Base-by-base conservation (phyloP, 2,113 vertebrate genomes). In the Mohoua ochrocephala region DNA sequence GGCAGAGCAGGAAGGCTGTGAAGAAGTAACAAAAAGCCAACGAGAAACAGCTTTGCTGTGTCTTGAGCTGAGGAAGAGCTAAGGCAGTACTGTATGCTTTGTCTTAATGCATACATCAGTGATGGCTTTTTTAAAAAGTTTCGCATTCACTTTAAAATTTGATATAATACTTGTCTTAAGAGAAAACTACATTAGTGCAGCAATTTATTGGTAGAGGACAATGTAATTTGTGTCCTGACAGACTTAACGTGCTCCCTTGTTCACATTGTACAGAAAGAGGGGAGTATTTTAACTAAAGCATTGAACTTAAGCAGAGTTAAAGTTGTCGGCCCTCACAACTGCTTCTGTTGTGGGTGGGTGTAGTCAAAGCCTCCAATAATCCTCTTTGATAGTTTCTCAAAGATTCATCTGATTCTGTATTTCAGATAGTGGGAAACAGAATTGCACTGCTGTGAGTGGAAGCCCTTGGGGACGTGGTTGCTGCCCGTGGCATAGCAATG, bases 401-500 rank as follows among this genome's bases (percentile, higher is more conserved):
- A 67, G 42, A 30, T 65, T 67, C 12, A 20, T 31, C 53, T 37
- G 26, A 39, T 44, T 69, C 16, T 54, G 52, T 61, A 68, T 89
- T 94, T 87, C 47, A 39, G 9, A 19, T n/a, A 75, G 47, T 3
- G 6, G 39, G 42, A 50, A 76, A 69, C 15, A 52, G 37, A 76
- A 41, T 18, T n/a, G 50, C 26, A 3, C 16, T 73, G 24, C n/a
- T 70, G 15, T 3, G 7, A 49, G 44, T 39, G 35, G 52, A 67
- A 74, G 24, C 30, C 33, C 23, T 10, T 30, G 24, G 57, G 68
- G 49, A 33, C 11, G 2, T 57, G 17, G 26, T 37, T 37, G 39
- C 47, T 3, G 1, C 26, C 11, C 0, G 0, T 50, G 39, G 12
- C 39, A 3, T 16, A 49, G 22, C 13, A 41, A 7, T 49, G 28